These are phyloP conservation scores for Atrina japonica DNA, from an alignment of 2,888 invertebrate genomes.

Conservation along the genomic window DNA sequence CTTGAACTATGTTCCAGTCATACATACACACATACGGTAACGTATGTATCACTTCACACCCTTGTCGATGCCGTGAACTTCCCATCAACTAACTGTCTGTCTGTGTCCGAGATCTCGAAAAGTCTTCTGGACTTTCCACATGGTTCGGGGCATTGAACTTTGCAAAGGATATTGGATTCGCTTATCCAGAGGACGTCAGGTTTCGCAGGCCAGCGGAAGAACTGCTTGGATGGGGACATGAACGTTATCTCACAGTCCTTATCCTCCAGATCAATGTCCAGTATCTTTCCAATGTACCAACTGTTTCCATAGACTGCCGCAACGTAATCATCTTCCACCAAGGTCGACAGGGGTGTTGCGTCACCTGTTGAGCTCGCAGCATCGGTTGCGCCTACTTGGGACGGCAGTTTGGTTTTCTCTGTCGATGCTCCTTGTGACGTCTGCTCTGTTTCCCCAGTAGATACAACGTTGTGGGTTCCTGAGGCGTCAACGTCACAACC, in stretches of 20 bases:
- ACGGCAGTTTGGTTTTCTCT: too few species aligned
- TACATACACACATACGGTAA: too few species aligned
- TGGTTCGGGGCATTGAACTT: not conserved
- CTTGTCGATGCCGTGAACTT: not conserved
- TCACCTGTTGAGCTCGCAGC: not conserved
- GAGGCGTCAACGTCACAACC: too few species aligned
- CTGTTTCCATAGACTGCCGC: conserved; percentile 6
- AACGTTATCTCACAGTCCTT: conserved; percentile 19
- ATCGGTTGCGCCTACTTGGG: too few species aligned
- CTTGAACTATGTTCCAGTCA: too few species aligned
- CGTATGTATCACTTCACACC: not conserved
- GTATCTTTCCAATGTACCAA: conserved; percentile 29
- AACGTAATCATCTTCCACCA: not conserved
- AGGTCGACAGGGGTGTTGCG: too few species aligned
- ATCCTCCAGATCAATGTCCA: conserved; percentile 14
- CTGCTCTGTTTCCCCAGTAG: not conserved
- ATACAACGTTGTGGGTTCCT: not conserved
- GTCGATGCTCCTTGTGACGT: not conserved
- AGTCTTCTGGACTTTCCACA: conserved; percentile 9
- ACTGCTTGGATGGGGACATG: conserved; percentile 9
- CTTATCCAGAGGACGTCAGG: conserved; percentile 9
- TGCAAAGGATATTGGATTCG: not conserved
- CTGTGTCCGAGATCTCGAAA: not conserved
- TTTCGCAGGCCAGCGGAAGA: conserved; percentile 16
- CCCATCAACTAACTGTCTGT: not conserved